Evolutionary conservation across 2,797 vertebrate genomes (phyloP), one percentile per base, ranked within the genome.

Genomic region (Argentina silus): DNA sequence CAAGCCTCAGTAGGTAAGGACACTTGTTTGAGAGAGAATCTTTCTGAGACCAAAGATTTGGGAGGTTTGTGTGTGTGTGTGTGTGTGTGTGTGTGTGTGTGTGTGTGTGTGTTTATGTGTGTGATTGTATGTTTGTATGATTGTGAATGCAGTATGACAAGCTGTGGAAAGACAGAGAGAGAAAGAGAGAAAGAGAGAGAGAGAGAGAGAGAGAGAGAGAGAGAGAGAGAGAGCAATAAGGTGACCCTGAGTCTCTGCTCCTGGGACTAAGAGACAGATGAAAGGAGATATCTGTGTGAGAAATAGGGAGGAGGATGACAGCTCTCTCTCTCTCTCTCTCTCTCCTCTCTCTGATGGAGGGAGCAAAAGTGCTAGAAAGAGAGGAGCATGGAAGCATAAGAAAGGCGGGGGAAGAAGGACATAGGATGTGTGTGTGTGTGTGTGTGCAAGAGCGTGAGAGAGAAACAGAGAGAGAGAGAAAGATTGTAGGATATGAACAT

Each of bases 131-230:
- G 42, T 7, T 36, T 7, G 59, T 9, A 53, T n/a, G n/a, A 53
- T 53, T n/a, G 6, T 51, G 6, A 15, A 7, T 53, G 50, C n/a
- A 15, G 14, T 53, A n/a, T 53, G 50, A 36, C 2, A 36, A 36
- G 27, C 27, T 36, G 27, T 36, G 27, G 27, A 36, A 36, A 36
- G 27, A 36, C 27, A 36, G 14, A 53, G 47, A 48, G 47, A 36
- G 27, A 51, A 19, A 53, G 21, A 44, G 23, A 62, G 45, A 47
- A 21, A 43, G 44, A 70, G 17, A 19, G 55, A 61, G 45, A 23
- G 45, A 43, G 63, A 21, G 66, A 17, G 68, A 66, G 72, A 50
- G 36, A 48, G 68, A 53, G 51, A 53, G 50, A 53, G 51, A 53
- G 51, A 53, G n/a, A 17, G 51, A 7, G 51, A 53, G 15, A 53